A percentile compares a stretch with the other conserved stretches of the same genome.
These are phyloP conservation scores for Chlorocebus sabaeus DNA, from an alignment of 2,113 vertebrate genomes.

Conservation along the genomic window DNA sequence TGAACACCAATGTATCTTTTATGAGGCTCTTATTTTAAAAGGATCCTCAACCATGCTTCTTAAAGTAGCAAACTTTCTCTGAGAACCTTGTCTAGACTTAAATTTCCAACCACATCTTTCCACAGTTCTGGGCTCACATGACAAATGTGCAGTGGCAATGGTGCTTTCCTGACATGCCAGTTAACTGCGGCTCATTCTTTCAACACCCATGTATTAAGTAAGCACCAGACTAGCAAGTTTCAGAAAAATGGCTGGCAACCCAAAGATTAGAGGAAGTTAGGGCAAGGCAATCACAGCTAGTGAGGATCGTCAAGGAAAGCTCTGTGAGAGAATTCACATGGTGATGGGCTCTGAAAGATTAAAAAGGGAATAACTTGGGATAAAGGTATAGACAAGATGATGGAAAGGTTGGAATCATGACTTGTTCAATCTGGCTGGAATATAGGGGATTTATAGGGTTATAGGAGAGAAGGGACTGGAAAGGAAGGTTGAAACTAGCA, in stretches of 20 bases:
- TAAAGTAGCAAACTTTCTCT: not conserved
- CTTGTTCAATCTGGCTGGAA: not conserved
- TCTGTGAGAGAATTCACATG: not conserved
- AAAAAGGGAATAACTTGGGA: not conserved
- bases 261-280: not conserved
- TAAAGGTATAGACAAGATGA: not conserved
- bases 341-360: not conserved
- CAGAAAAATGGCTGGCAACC: not conserved
- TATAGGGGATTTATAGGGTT: not conserved
- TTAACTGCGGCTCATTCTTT: not conserved
- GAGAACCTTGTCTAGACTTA: not conserved
- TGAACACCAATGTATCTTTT: not conserved
- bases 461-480: not conserved
- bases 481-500: not conserved
- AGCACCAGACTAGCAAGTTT: not conserved
- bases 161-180: not conserved
- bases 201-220: not conserved
- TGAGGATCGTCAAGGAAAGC: not conserved
- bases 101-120: not conserved
- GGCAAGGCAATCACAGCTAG: not conserved
- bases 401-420: not conserved
- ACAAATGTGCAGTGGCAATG: not conserved
- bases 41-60: not conserved
- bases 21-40: not conserved
- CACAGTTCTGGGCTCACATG: not conserved